These are phyloP conservation scores for Macaria notata DNA, from an alignment of 2,888 invertebrate species.

Conservation along the genomic window DNA sequence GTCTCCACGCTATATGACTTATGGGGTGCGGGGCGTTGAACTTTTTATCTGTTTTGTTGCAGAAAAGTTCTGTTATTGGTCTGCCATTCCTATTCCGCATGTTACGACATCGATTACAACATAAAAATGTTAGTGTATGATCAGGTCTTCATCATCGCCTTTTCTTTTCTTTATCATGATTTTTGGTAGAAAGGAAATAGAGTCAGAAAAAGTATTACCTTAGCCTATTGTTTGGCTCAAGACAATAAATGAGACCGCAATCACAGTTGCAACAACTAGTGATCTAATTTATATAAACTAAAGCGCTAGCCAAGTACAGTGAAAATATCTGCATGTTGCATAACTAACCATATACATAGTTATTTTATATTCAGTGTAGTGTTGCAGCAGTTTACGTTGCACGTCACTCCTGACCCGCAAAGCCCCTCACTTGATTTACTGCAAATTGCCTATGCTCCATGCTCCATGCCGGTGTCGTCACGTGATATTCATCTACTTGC, in stretches of 20 bases:
- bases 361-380: slow-evolving; percentile 6
- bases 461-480: slow-evolving; percentile 9
- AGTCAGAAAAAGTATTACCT: too few species aligned
- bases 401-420: slow-evolving; percentile 37
- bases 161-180: too few species aligned
- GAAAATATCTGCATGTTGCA: slow-evolving; percentile 10
- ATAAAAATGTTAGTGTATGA: not conserved
- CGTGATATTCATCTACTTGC: slow-evolving; percentile 18
- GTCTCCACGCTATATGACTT: slow-evolving; percentile 21
- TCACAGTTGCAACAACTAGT: too few species aligned
- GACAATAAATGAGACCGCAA: too few species aligned
- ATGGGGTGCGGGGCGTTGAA: slow-evolving; percentile 17
- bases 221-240: too few species aligned
- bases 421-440: slow-evolving; percentile 52
- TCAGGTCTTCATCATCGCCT: too few species aligned
- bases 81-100: not conserved
- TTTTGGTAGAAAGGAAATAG: too few species aligned
- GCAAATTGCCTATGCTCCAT: slow-evolving; percentile 49
- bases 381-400: slow-evolving; percentile 32
- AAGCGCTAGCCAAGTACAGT: not conserved
- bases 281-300: too few species aligned
- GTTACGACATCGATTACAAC: not conserved
- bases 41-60: slow-evolving; percentile 8
- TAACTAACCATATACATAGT: not conserved
- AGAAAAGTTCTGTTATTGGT: slow-evolving; percentile 1